These are phyloP conservation scores for Tubulanus polymorphus DNA, from an alignment of 2,888 invertebrate species.

Conservation along the genomic window DNA sequence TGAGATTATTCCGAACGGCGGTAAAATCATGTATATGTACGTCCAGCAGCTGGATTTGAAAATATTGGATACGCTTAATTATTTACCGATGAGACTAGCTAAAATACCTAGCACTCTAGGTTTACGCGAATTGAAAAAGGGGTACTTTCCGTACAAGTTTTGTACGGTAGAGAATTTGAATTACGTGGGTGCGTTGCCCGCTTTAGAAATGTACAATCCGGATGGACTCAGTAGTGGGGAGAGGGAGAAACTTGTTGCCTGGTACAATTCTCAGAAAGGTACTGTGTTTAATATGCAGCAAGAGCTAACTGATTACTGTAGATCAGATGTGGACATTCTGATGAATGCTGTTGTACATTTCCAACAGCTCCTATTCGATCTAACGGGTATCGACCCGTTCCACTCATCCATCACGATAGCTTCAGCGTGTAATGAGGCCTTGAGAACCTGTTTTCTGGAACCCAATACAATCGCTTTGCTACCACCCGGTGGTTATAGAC, in stretches of 20 bases:
- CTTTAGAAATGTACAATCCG: slow-evolving; percentile 11
- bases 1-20: background rate
- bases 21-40: background rate
- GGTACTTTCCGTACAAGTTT: slow-evolving; percentile 23
- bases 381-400: background rate
- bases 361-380: background rate
- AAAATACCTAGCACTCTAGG: slow-evolving; percentile 18
- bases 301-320: background rate
- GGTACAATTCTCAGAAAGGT: background rate
- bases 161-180: slow-evolving; percentile 16
- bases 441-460: background rate
- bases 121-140: slow-evolving; percentile 16
- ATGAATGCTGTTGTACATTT: background rate
- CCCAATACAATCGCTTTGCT: slow-evolving; percentile 16
- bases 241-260: background rate
- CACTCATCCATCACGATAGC: background rate
- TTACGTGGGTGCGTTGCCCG: slow-evolving; percentile 21
- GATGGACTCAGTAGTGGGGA: background rate
- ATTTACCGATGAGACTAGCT: slow-evolving; percentile 20
- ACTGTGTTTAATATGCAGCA: background rate
- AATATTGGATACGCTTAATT: slow-evolving; percentile 19
- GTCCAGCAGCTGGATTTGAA: slow-evolving; percentile 1
- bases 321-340: background rate
- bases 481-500: slow-evolving; percentile 13
- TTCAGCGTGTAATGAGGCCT: background rate